Percentiles rank a stretch among this genome's conserved stretches.
phyloP scores from a whole-genome alignment of 2,888 invertebrate genomes.

The Leptinotarsa haldemani region DNA sequence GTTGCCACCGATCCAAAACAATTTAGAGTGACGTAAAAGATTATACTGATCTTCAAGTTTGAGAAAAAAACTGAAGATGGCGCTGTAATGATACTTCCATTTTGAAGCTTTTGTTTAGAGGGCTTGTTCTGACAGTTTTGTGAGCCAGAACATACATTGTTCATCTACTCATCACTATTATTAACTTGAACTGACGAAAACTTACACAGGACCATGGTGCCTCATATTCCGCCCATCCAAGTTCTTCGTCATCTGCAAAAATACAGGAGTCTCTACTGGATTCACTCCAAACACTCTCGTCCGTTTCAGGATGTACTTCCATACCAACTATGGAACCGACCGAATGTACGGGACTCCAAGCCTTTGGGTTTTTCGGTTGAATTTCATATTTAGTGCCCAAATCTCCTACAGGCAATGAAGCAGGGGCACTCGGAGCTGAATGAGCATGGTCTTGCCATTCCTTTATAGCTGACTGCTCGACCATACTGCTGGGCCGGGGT shows the following conservation, averaged over 20 bases:
- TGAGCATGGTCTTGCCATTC: constrained; percentile 80
- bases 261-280: constrained; percentile 78
- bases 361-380: constrained; percentile 82
- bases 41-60: too few relatives aligned
- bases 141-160: neutral
- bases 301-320: constrained; percentile 88
- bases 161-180: neutral
- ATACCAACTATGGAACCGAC: constrained; percentile 86
- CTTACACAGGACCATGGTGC: constrained; percentile 80
- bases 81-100: too few relatives aligned
- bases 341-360: constrained; percentile 90
- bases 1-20: too few relatives aligned
- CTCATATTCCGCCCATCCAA: constrained; percentile 84
- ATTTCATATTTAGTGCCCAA: constrained; percentile 77
- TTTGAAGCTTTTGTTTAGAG: too few relatives aligned
- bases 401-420: constrained; percentile 72
- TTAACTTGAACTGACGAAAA: neutral
- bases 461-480: constrained; percentile 70
- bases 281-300: constrained; percentile 83
- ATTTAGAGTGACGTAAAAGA: too few relatives aligned
- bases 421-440: constrained; percentile 77
- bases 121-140: neutral
- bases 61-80: too few relatives aligned
- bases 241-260: constrained; percentile 83
- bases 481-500: constrained; percentile 67